Conservation (phyloP, 2,797 vertebrate genomes). For the Diceros bicornis region DNA sequence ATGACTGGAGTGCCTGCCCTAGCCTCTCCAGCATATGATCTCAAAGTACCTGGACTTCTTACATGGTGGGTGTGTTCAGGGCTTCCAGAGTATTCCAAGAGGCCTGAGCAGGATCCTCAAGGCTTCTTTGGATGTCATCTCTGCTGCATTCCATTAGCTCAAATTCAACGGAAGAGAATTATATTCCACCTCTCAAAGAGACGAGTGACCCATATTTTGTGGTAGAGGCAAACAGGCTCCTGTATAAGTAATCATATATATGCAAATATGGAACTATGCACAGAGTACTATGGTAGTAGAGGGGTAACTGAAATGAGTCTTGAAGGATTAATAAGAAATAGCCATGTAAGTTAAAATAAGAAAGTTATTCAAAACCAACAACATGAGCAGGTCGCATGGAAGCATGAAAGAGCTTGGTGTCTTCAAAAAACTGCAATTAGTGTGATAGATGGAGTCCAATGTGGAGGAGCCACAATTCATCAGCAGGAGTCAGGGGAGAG, state of each 20-base stretch:
- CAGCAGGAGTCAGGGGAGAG: too few relatives aligned
- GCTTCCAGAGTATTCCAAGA: background rate
- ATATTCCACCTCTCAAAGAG: background rate
- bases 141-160: background rate
- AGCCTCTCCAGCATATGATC: background rate
- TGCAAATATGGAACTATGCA: background rate
- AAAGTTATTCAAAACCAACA: background rate
- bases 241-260: background rate
- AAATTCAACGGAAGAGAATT: background rate
- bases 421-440: background rate
- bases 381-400: background rate
- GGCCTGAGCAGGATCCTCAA: background rate
- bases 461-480: background rate
- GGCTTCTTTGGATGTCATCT: background rate
- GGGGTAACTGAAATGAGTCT: background rate
- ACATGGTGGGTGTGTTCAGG: background rate
- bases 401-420: background rate
- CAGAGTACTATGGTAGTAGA: too few relatives aligned
- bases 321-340: background rate
- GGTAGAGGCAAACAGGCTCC: background rate
- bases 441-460: background rate
- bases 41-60: background rate
- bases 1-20: background rate
- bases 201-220: background rate
- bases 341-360: background rate